A percentile compares a stretch with the other conserved stretches of the same genome.
These are phyloP conservation scores for Macrophya alboannulata DNA, from an alignment of 2,888 invertebrate genomes.

Conservation along the genomic window DNA sequence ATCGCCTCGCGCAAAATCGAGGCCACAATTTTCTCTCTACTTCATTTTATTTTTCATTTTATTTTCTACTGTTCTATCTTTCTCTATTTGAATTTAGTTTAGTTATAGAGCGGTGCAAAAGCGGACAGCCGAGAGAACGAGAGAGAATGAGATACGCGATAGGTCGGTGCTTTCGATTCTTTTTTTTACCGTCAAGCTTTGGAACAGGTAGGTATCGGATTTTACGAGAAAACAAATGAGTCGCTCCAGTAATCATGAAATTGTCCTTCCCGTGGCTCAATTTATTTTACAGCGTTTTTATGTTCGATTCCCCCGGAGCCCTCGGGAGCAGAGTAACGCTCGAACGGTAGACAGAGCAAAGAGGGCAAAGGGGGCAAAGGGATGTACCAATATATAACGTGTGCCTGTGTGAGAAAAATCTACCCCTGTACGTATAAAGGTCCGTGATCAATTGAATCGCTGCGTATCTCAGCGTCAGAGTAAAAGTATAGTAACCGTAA, in stretches of 20 bases:
- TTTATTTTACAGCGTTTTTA: slow-evolving; percentile 66
- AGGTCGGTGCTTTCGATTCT: neutral
- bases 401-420: neutral
- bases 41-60: neutral
- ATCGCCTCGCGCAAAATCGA: slow-evolving; percentile 27
- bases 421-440: slow-evolving; percentile 21
- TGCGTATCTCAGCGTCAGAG: slow-evolving; percentile 42
- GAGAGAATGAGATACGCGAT: neutral
- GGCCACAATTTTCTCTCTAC: neutral
- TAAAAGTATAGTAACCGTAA: slow-evolving; percentile 54
- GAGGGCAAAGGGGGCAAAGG: neutral
- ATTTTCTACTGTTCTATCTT: neutral
- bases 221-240: slow-evolving; percentile 69
- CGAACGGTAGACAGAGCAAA: slow-evolving; percentile 8
- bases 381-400: slow-evolving; percentile 20
- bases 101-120: slow-evolving; percentile 53
- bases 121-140: slow-evolving; percentile 13
- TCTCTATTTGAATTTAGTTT: slow-evolving; percentile 48
- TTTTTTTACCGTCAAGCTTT: slow-evolving; percentile 23
- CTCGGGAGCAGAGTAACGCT: slow-evolving; percentile 22
- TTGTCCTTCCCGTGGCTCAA: slow-evolving; percentile 60
- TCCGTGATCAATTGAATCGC: slow-evolving; percentile 51
- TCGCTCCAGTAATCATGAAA: slow-evolving; percentile 60
- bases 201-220: slow-evolving; percentile 61
- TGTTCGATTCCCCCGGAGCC: slow-evolving; percentile 63